Percentiles rank a stretch among this genome's conserved stretches.
These are phyloP conservation scores for Catharus ustulatus DNA, from an alignment of 2,797 vertebrate species.

Conservation along the genomic window DNA sequence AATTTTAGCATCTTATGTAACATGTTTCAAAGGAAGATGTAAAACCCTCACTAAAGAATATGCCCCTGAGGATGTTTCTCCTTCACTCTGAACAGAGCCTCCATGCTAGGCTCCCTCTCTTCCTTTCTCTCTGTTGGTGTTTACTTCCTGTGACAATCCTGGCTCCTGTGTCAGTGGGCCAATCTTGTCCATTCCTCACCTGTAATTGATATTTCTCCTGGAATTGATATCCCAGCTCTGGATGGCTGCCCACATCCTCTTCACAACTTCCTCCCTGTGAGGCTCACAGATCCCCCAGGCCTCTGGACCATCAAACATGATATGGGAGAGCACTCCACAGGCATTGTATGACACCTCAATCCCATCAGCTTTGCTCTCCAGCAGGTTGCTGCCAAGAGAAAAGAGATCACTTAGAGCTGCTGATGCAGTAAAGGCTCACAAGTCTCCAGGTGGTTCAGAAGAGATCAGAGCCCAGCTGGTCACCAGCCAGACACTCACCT, in stretches of 20 bases:
- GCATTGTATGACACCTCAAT: constrained; percentile 99
- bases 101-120: not conserved
- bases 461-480: not conserved
- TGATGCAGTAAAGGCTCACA: not conserved
- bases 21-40: not conserved
- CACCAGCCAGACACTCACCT: constrained; percentile 77
- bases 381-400: constrained; percentile 82
- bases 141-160: not conserved
- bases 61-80: not conserved
- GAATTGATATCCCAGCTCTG: constrained; percentile 97
- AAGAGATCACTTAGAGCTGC: not conserved
- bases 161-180: not conserved
- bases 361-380: constrained; percentile 96
- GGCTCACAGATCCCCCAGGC: constrained; percentile 92
- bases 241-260: constrained; percentile 96
- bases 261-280: constrained; percentile 84
- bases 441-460: not conserved
- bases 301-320: constrained; percentile 95
- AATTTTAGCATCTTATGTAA: not conserved
- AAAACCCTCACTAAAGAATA: not conserved
- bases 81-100: not conserved
- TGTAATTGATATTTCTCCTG: constrained; percentile 97
- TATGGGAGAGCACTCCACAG: constrained; percentile 96
- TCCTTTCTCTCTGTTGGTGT: not conserved
- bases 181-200: constrained; percentile 72